Evolutionary conservation across 2,797 vertebrate species (phyloP).

Genomic region (Trematomus bernacchii): DNA sequence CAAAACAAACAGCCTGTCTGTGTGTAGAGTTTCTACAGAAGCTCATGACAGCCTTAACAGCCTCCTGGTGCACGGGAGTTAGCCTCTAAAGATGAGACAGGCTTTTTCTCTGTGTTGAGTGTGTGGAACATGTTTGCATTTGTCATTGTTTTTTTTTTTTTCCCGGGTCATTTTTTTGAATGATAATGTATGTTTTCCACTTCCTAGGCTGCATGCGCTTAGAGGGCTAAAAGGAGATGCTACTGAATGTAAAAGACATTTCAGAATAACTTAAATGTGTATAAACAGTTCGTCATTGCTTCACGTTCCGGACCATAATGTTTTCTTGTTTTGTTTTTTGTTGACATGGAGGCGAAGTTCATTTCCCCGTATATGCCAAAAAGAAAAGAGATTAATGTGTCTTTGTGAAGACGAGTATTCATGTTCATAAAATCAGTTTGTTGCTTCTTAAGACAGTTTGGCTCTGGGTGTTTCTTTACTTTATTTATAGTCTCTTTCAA

Average conservation of each 20-base stretch:
- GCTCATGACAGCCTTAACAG: conserved; percentile 71
- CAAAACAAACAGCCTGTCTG: conserved; percentile 18
- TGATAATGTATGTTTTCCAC: conserved; percentile 45
- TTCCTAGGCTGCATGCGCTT: conserved; percentile 87
- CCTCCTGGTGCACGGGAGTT: conserved; percentile 76
- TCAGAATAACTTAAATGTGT: conserved; percentile 72
- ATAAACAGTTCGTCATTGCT: conserved; percentile 53
- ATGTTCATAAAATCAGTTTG: conserved; percentile 81
- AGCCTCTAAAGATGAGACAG: conserved; percentile 37
- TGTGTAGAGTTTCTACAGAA: conserved; percentile 47
- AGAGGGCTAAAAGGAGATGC: conserved; percentile 83
- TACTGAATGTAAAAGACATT: conserved; percentile 86
- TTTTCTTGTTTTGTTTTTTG: conserved; percentile 40
- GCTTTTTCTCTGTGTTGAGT: conserved; percentile 37
- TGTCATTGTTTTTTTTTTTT: conserved; percentile 26
- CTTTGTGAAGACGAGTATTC: conserved; percentile 78
- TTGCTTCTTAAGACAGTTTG: conserved; percentile 70
- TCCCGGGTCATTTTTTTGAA: conserved; percentile 29
- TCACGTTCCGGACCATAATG: conserved; percentile 84
- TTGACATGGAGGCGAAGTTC: conserved; percentile 57
- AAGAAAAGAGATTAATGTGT: conserved; percentile 64
- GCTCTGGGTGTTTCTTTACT: conserved; percentile 37
- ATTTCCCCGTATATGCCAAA: conserved; percentile 62
- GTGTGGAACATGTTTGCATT: conserved; percentile 55
- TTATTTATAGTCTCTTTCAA: background rate